Base-by-base conservation (phyloP, 2,888 invertebrate genomes). In the Ectemnius continuus region DNA sequence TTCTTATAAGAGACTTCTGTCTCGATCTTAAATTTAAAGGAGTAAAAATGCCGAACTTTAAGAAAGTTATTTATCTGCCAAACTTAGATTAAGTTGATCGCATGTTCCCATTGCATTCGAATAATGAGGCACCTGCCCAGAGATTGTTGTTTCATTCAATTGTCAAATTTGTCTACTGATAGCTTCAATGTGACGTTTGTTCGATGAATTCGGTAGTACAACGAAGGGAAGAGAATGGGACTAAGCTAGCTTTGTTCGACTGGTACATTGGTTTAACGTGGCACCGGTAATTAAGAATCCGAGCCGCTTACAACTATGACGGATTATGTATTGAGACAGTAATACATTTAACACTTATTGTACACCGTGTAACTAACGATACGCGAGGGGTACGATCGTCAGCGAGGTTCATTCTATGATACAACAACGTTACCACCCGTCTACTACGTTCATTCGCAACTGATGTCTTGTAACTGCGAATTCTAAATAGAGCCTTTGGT, bases 321-420 rank as follows among this genome's bases (percentile, higher is more conserved):
- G 52, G 16, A 28, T 61, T 52, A 60, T 65, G 61, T 47, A 61
- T 64, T 61, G 64, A 61, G 52, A 28, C 13, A 56, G 61, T 71
- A 78, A 59, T 23, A 58, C 46, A 62, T 66, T 23, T 56, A 73
- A 66, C 74, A 74, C 36, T 36, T 36, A 36, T 36, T 36, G 36
- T 36, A 36, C 36, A 36, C 36, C 36, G 36, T 36, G 11, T 36
- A 36, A 36, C 78, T 69, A 69, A 77, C 64, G 52, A 60, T 56
- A 65, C 71, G 70, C 52, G 69, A 66, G 71, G 16, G 59, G 60
- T 18, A 65, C 73, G 52, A 62, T 62, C 59, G 60, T 45, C 67
- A 46, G 56, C 62, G 56, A 67, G 61, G 48, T 70, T 62, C 45
- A 36, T 36, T 36, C 36, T 36, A 36, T 36, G 36, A 36, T 36